These are phyloP conservation scores for Aplidium turbinatum DNA, from an alignment of 23 tunicate genomes.

Conservation along the genomic window DNA sequence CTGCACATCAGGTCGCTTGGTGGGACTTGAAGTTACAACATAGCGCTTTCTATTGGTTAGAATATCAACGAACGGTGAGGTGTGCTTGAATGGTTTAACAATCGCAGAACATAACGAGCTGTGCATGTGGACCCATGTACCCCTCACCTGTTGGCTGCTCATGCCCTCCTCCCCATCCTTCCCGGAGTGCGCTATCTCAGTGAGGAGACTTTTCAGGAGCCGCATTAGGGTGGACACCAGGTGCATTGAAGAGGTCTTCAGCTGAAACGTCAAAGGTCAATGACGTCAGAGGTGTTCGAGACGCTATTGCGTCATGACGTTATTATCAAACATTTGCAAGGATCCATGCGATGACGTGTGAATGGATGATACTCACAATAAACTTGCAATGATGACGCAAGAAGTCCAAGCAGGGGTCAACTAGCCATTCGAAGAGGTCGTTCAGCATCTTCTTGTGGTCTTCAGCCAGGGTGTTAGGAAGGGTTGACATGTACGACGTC, in stretches of 20 bases:
- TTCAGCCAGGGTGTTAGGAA: conserved; percentile 65
- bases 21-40: too few species aligned
- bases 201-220: conserved; percentile 56
- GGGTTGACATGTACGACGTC: conserved; percentile 88
- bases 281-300: too few species aligned
- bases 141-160: conserved; percentile 84
- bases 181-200: conserved; percentile 66
- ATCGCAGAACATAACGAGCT: neutral
- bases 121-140: neutral
- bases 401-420: conserved; percentile 87
- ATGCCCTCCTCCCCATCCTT: conserved; percentile 58
- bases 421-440: conserved; percentile 87
- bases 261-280: conserved; percentile 27
- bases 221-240: conserved; percentile 62
- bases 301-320: too few species aligned
- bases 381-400: conserved; percentile 79
- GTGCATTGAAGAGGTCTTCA: conserved; percentile 80
- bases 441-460: conserved; percentile 82
- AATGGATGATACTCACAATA: conserved; percentile 60
- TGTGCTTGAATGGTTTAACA: neutral
- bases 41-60: too few species aligned
- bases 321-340: too few species aligned
- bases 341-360: too few species aligned
- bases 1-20: too few species aligned
- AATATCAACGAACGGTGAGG: too few species aligned